A percentile compares a stretch with the other conserved stretches of the same genome.
Evolutionary conservation across 2,113 vertebrate species (phyloP).

Genomic region (Connochaetes taurinus): DNA sequence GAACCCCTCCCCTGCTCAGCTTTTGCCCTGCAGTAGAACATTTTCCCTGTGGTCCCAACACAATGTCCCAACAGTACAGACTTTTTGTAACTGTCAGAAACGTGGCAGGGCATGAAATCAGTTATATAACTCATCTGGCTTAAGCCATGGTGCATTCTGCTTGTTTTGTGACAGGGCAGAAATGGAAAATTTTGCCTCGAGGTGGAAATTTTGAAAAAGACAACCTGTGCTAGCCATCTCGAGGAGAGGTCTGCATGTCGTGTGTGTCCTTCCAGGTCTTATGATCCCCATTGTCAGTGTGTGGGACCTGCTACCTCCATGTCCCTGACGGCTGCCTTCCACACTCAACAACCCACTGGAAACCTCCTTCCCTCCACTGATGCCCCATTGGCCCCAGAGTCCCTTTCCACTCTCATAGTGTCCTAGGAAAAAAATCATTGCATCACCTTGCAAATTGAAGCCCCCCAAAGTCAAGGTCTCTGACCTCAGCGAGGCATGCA

Average conservation of each 20-base stretch:
- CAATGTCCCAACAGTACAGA: neutral
- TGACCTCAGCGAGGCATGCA: neutral
- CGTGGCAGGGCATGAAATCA: slow-evolving; percentile 29
- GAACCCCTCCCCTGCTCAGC: rapidly evolving
- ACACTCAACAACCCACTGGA: neutral
- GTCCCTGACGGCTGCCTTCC: neutral
- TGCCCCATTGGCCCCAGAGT: rapidly evolving
- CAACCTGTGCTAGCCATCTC: neutral
- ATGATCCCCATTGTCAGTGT: rapidly evolving
- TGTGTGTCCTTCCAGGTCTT: rapidly evolving
- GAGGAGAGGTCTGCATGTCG: rapidly evolving
- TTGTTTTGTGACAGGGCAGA: slow-evolving; percentile 40
- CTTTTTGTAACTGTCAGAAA: slow-evolving; percentile 32
- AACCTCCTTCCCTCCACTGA: neutral
- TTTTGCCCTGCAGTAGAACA: neutral
- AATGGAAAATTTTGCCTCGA: slow-evolving; percentile 55
- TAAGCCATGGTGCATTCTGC: slow-evolving; percentile 19
- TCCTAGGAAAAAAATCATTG: neutral
- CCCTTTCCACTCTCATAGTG: neutral
- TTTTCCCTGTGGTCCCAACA: neutral
- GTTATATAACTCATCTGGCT: slow-evolving; percentile 47
- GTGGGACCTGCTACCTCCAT: neutral
- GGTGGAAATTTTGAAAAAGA: slow-evolving; percentile 39
- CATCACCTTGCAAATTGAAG: neutral
- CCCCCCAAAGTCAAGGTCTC: neutral